A percentile compares a stretch with the other conserved stretches of the same genome.
Conservation (phyloP, 2,888 invertebrate species). For the Orthonychiurus folsomi region DNA sequence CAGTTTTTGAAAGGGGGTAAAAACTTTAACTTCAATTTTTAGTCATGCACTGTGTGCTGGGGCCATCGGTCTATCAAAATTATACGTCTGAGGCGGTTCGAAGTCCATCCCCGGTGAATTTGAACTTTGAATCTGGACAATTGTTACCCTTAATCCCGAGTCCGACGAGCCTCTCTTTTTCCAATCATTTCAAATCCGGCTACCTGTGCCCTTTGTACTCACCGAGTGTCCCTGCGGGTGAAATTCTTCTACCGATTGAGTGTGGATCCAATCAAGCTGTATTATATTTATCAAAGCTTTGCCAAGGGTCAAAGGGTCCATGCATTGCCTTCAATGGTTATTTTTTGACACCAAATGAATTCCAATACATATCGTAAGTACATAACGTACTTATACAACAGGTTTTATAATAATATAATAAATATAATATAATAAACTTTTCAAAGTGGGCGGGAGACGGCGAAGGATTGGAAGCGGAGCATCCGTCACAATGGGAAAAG, state of each 20-base stretch:
- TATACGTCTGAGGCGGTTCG: not conserved
- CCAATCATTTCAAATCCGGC: not conserved
- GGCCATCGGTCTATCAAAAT: not conserved
- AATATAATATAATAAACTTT: too few relatives aligned
- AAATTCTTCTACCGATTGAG: conserved; percentile 35
- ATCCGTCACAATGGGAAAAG: conserved; percentile 46
- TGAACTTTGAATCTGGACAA: not conserved
- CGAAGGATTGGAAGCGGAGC: conserved; percentile 47
- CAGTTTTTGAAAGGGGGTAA: too few relatives aligned
- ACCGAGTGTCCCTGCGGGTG: conserved; percentile 1
- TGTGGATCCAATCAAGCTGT: conserved; percentile 36
- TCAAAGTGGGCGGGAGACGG: conserved; percentile 48
- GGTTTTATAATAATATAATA: too few relatives aligned
- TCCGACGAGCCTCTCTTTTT: conserved; percentile 4
- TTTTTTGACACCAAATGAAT: conserved; percentile 49
- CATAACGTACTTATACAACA: too few relatives aligned
- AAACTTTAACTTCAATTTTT: conserved; percentile 1
- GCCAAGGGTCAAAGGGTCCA: conserved; percentile 48
- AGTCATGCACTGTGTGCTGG: conserved; percentile 6
- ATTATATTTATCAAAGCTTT: conserved; percentile 44
- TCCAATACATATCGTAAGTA: conserved; percentile 47
- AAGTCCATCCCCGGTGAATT: not conserved
- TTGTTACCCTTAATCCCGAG: not conserved
- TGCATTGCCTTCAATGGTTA: conserved; percentile 45
- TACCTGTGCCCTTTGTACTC: not conserved